phyloP scores from a whole-genome alignment of 2,113 vertebrate species.

The Colistium nudipinnis region DNA sequence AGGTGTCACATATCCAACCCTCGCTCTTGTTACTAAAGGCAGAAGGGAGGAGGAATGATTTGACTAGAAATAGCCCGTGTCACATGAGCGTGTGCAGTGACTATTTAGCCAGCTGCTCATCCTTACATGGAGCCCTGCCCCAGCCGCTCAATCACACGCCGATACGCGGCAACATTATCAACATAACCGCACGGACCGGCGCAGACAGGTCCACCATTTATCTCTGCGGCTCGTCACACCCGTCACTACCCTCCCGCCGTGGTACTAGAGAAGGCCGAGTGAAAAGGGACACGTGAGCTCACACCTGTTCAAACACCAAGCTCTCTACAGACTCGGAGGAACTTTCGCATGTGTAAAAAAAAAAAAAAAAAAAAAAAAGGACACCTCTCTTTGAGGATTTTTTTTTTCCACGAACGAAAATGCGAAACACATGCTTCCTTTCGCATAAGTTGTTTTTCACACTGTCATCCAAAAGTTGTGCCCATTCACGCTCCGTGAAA shows the following conservation, averaged over 20 bases:
- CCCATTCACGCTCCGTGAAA: not conserved
- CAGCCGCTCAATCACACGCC: constrained; percentile 43
- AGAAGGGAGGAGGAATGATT: constrained; percentile 61
- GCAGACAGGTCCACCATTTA: constrained; percentile 12
- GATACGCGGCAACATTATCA: constrained; percentile 15
- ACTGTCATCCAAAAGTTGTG: no score
- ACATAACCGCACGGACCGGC: constrained; percentile 7
- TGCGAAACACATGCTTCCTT: constrained; percentile 1
- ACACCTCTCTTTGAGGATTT: no score
- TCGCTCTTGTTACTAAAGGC: constrained; percentile 71
- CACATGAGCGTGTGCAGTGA: constrained; percentile 71
- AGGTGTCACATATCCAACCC: constrained; percentile 75
- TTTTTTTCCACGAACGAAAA: not conserved
- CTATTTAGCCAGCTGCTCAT: constrained; percentile 70
- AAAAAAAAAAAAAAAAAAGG: no score
- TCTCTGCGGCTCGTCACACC: constrained; percentile 4
- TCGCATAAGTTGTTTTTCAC: no score
- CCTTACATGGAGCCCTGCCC: constrained; percentile 73
- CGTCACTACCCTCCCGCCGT: not conserved
- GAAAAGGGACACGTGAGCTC: constrained; percentile 23
- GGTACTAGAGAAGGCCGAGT: not conserved
- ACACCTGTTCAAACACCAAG: constrained; percentile 51
- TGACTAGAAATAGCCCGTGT: constrained; percentile 79
- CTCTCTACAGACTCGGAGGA: not conserved
- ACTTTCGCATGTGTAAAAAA: not conserved